A percentile compares a stretch with the other conserved stretches of the same genome.
Evolutionary conservation across 1,140 invertebrate species (phyloP).

Genomic region (Papilio aristodemus): DNA sequence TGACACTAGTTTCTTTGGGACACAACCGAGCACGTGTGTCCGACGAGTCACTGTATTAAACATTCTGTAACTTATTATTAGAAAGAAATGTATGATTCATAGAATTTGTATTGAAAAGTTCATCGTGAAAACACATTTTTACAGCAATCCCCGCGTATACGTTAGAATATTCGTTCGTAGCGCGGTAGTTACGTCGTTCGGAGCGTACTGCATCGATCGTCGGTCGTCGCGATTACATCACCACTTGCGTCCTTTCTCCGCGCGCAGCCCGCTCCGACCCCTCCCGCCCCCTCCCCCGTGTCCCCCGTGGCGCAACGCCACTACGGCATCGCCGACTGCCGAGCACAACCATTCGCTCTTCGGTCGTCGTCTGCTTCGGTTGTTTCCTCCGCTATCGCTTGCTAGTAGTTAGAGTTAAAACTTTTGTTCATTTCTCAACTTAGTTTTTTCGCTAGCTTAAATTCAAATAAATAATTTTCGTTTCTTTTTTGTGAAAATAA

Average conservation of each 20-base stretch:
- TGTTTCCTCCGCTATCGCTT: conserved; percentile 43
- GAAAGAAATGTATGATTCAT: not conserved
- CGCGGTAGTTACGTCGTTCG: conserved; percentile 52
- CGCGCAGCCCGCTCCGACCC: conserved; percentile 61
- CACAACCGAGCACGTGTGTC: conserved; percentile 41
- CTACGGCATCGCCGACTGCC: conserved; percentile 60
- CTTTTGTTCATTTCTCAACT: conserved; percentile 53
- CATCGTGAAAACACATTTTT: conserved; percentile 3
- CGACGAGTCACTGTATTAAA: conserved; percentile 1
- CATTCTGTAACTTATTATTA: not conserved
- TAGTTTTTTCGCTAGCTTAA: conserved; percentile 41
- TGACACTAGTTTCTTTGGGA: conserved; percentile 37
- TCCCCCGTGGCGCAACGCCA: conserved; percentile 52
- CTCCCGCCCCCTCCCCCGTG: conserved; percentile 38
- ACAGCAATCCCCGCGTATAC: conserved; percentile 12
- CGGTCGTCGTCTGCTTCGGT: conserved; percentile 55
- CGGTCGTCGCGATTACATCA: conserved; percentile 78
- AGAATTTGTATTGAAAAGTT: not conserved
- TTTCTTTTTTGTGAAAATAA: conserved; percentile 44
- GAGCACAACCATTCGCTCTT: conserved; percentile 66
- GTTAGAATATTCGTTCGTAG: conserved; percentile 38
- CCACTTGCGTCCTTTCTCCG: conserved; percentile 76
- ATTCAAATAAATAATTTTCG: conserved; percentile 24
- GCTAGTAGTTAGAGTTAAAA: conserved; percentile 57
- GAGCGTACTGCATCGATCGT: conserved; percentile 76